These are phyloP conservation scores for Drosophila kikkawai DNA, from an alignment of 1,140 invertebrate species.

Conservation along the genomic window DNA sequence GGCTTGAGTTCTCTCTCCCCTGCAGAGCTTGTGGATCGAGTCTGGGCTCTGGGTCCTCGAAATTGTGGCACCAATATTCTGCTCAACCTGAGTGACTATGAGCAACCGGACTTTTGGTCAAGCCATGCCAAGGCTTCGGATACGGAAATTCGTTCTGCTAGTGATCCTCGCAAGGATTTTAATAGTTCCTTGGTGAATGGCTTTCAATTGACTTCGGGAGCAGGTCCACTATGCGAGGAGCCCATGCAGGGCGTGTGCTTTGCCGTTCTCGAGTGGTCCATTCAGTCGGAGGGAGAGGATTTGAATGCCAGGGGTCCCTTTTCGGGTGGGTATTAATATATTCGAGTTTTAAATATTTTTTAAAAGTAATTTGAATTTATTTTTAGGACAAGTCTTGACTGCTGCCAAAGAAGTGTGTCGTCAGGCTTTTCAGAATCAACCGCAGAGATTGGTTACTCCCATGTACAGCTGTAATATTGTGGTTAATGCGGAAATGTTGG, in stretches of 20 bases:
- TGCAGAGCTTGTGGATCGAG: slow-evolving; percentile 87
- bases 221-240: slow-evolving; percentile 97
- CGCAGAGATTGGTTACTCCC: slow-evolving; percentile 96
- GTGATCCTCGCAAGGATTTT: slow-evolving; percentile 87
- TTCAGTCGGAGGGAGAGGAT: slow-evolving; percentile 85
- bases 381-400: slow-evolving; percentile 95
- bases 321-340: slow-evolving; percentile 84
- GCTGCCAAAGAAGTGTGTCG: slow-evolving; percentile 95
- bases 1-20: slow-evolving; percentile 35
- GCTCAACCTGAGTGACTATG: slow-evolving; percentile 90
- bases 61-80: slow-evolving; percentile 96
- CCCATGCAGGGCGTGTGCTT: slow-evolving; percentile 98
- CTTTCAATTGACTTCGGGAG: slow-evolving; percentile 95
- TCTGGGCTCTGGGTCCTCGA: slow-evolving; percentile 96
- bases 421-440: slow-evolving; percentile 94
- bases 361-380: background rate
- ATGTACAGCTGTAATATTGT: slow-evolving; percentile 98
- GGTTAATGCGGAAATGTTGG: slow-evolving; percentile 96
- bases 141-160: slow-evolving; percentile 45
- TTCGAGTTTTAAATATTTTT: background rate
- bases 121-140: slow-evolving; percentile 38
- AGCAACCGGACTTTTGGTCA: slow-evolving; percentile 74
- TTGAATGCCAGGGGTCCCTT: slow-evolving; percentile 86
- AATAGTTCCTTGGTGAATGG: slow-evolving; percentile 95
- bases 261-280: slow-evolving; percentile 92